Base-by-base conservation (phyloP, 2,113 vertebrate genomes). In the Rynchops niger region DNA sequence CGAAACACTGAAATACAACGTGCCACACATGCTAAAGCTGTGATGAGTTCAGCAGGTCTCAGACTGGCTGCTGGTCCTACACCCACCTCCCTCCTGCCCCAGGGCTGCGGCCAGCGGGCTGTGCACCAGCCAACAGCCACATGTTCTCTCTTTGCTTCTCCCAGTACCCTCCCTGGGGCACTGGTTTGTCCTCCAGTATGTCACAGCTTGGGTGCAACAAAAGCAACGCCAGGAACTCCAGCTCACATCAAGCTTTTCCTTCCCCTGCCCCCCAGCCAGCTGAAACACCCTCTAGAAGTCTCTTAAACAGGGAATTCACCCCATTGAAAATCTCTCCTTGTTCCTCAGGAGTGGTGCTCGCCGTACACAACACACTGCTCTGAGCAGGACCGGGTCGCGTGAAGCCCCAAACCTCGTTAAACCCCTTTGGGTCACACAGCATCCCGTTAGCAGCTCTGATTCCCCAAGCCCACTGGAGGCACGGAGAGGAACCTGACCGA, bases 321-420 rank as follows among this genome's bases (percentile, higher is more conserved):
- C 26, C 21, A 29, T 34, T 79, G 27, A 77, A 93, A 87, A 70
- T 4, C 19, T 11, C 30, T 61, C 1, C 2, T n/a, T 70, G 59
- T 79, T 18, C 15, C 72, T 84, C 73, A 42, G 36, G 1, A 43
- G 62, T 11, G 4, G 32, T 56, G 77, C n/a, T 49, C 86, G 71
- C 53, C 71, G 38, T 42, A 69, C 12, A 40, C 52, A 38, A 81
- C 3, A 2, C 5, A 30, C 38, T 91, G 66, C 66, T 59, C 65
- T 47, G 40, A 52, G 62, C 71, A 59, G 71, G 50, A 80, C 1
- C 0, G 50, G 36, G 25, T 21, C 0, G 0, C 2, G 0, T n/a
- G 71, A 88, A 83, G 72, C 45, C 40, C 79, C 23, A n/a, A 38
- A 73, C 40, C 66, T 70, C 5, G 19, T 74, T 61, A 69, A 85